These are phyloP conservation scores for Aphidius gifuensis DNA, from an alignment of 1,140 invertebrate species.

Conservation along the genomic window DNA sequence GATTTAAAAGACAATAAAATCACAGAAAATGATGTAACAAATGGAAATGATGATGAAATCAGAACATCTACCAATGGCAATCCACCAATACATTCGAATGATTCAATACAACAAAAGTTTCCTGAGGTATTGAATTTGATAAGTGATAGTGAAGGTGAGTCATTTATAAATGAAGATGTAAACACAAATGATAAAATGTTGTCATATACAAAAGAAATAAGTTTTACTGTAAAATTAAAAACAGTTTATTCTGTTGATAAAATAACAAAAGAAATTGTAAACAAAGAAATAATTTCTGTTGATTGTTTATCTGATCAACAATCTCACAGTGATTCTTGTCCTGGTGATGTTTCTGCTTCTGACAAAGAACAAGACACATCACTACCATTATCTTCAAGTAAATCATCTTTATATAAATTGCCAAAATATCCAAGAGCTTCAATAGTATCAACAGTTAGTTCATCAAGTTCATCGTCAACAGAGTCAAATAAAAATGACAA, in stretches of 20 bases:
- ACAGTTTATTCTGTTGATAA: slow-evolving; percentile 44
- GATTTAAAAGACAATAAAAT: slow-evolving; percentile 18
- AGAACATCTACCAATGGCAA: neutral
- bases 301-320: slow-evolving; percentile 24
- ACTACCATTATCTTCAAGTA: slow-evolving; percentile 44
- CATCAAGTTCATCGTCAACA: slow-evolving; percentile 44
- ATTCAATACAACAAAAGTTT: slow-evolving; percentile 10
- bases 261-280: slow-evolving; percentile 37
- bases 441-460: slow-evolving; percentile 41
- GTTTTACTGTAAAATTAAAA: slow-evolving; percentile 41
- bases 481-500: slow-evolving; percentile 36
- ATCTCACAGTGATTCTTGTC: slow-evolving; percentile 33
- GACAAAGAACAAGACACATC: slow-evolving; percentile 46
- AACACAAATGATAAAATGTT: slow-evolving; percentile 29
- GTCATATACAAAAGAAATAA: slow-evolving; percentile 40
- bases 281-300: slow-evolving; percentile 39
- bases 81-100: neutral
- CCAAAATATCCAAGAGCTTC: slow-evolving; percentile 36
- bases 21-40: slow-evolving; percentile 24
- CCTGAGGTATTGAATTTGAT: slow-evolving; percentile 30
- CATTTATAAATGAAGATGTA: slow-evolving; percentile 28
- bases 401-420: slow-evolving; percentile 35
- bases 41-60: slow-evolving; percentile 26
- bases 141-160: slow-evolving; percentile 37
- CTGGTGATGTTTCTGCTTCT: slow-evolving; percentile 53